Conservation (phyloP, 2,113 vertebrate species). For the Rissa tridactyla region DNA sequence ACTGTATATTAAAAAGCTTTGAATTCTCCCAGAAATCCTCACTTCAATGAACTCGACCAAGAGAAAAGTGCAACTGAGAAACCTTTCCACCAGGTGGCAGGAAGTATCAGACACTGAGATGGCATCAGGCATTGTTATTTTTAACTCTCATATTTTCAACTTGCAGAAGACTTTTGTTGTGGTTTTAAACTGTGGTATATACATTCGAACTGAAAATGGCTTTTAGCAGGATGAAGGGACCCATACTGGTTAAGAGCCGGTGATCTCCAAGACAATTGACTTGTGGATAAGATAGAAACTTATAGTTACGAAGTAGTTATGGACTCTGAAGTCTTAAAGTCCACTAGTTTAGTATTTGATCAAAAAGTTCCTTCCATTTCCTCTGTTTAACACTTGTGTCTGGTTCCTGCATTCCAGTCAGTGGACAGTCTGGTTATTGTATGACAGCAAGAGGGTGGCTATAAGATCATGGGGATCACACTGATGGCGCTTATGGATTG, state of each 20-base stretch:
- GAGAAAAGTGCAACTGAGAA: not conserved
- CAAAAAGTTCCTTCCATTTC: not conserved
- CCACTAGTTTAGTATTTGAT: not conserved
- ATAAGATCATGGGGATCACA: not conserved
- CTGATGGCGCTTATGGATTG: not conserved
- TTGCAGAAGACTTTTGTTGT: not conserved
- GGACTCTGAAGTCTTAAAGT: not conserved
- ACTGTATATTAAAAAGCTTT: rapidly evolving
- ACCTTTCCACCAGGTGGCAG: slow-evolving; percentile 7
- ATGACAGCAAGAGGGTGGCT: not conserved
- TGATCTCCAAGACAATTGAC: not conserved
- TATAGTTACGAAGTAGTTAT: not conserved
- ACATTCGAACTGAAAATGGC: not conserved
- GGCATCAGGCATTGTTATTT: not conserved
- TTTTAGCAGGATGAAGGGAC: not conserved
- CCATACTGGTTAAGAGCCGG: not conserved
- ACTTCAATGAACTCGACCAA: not conserved
- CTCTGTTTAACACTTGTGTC: not conserved
- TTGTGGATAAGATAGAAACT: not conserved
- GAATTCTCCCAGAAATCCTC: not conserved
- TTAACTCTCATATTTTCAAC: not conserved
- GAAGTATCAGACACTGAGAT: not conserved
- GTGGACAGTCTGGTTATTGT: not conserved
- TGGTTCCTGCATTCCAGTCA: not conserved
- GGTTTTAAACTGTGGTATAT: not conserved